A percentile compares a stretch with the other conserved stretches of the same genome.
Conservation (phyloP, 1,140 invertebrate species). For the Harpegnathos saltator region DNA sequence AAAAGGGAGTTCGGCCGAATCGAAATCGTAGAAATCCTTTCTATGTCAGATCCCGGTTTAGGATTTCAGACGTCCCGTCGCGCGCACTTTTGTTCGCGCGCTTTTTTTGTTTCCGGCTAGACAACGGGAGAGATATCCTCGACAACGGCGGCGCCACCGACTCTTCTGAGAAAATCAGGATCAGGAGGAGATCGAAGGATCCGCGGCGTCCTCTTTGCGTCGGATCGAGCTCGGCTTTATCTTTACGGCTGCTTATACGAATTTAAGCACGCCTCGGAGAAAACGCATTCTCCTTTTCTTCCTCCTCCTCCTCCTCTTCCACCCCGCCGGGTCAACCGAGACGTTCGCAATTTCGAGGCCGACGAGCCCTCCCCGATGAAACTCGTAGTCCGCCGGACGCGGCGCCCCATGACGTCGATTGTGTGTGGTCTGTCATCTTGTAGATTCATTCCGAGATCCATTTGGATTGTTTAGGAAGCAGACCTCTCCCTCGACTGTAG, state of each 20-base stretch:
- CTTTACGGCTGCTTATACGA: conserved; percentile 59
- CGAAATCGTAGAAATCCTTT: conserved; percentile 47
- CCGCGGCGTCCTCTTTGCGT: conserved; percentile 35
- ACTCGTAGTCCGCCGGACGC: conserved; percentile 28
- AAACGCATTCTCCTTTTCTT: background rate
- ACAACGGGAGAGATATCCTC: conserved; percentile 1
- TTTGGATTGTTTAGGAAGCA: conserved; percentile 74
- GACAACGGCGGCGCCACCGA: conserved; percentile 1
- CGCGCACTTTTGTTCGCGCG: conserved; percentile 34
- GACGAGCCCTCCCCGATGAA: conserved; percentile 47
- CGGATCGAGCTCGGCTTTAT: conserved; percentile 38
- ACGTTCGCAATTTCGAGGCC: conserved; percentile 42
- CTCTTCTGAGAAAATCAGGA: conserved; percentile 58
- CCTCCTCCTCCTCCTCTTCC: too few relatives aligned
- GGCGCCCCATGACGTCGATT: conserved; percentile 68
- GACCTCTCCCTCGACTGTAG: conserved; percentile 11
- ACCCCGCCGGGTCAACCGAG: conserved; percentile 27
- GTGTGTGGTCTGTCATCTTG: conserved; percentile 72
- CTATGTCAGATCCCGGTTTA: conserved; percentile 50
- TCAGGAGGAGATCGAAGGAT: conserved; percentile 44
- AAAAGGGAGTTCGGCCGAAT: conserved; percentile 22
- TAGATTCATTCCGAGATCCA: conserved; percentile 69
- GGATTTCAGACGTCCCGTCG: conserved; percentile 39
- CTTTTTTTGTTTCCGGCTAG: conserved; percentile 40
- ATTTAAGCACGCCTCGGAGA: conserved; percentile 22